Evolutionary conservation across 2,888 invertebrate species (phyloP).

Genomic region (Xiphydria camelus): DNA sequence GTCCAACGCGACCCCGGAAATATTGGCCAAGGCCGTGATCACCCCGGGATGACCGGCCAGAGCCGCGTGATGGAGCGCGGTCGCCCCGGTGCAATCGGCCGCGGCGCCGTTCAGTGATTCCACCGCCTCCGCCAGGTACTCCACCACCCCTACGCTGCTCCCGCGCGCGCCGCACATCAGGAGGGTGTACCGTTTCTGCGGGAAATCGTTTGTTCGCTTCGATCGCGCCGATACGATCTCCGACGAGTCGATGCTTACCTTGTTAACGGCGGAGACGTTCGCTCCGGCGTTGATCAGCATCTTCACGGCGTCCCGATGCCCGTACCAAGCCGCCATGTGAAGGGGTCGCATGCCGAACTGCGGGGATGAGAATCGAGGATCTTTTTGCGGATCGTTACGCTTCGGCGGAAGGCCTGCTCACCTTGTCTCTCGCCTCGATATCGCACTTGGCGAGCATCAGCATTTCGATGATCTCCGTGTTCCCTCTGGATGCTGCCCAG

Average conservation of each 20-base stretch:
- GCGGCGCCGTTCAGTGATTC: constrained; percentile 66
- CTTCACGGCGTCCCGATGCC: constrained; percentile 72
- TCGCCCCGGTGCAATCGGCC: constrained; percentile 71
- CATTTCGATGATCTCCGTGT: constrained; percentile 72
- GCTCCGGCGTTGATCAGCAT: constrained; percentile 71
- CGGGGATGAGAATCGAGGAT: not conserved
- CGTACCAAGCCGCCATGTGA: constrained; percentile 76
- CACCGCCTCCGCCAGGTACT: constrained; percentile 62
- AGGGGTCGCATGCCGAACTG: constrained; percentile 77
- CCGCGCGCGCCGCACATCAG: constrained; percentile 78
- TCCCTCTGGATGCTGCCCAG: constrained; percentile 75
- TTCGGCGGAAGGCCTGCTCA: constrained; percentile 53
- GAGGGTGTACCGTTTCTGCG: constrained; percentile 71
- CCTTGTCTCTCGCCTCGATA: constrained; percentile 75
- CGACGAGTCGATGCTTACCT: constrained; percentile 59
- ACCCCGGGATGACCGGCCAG: constrained; percentile 71
- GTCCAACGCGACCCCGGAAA: constrained; percentile 67
- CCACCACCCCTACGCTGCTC: constrained; percentile 66
- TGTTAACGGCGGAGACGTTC: constrained; percentile 70
- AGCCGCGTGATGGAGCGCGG: constrained; percentile 77
- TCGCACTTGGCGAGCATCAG: constrained; percentile 74
- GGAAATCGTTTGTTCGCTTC: no score
- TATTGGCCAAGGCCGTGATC: constrained; percentile 64
- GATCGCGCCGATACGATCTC: no score
- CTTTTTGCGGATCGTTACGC: not conserved